Conservation (phyloP, 2,113 vertebrate species). For the Percina caprodes region DNA sequence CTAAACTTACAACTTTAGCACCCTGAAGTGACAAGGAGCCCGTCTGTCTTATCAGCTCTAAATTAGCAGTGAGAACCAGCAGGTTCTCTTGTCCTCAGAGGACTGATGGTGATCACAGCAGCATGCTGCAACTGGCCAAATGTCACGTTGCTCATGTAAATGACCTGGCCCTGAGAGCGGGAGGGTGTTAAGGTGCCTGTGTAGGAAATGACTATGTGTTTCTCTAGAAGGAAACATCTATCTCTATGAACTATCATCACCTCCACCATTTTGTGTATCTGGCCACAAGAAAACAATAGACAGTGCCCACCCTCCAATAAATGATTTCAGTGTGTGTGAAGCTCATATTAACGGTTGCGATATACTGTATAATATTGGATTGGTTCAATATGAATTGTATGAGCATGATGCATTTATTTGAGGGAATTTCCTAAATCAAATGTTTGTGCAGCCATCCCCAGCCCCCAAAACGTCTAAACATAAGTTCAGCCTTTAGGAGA, state of each 20-base stretch:
- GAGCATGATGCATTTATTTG: background rate
- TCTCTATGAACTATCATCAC: background rate
- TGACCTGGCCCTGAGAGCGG: background rate
- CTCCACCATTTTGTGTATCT: slow-evolving; percentile 4
- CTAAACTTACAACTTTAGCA: slow-evolving; percentile 63
- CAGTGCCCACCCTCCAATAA: background rate
- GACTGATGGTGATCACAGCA: slow-evolving; percentile 64
- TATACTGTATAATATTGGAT: background rate
- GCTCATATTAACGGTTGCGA: background rate
- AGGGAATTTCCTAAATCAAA: background rate
- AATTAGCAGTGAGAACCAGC: slow-evolving; percentile 68
- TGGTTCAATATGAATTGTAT: background rate
- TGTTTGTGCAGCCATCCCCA: background rate
- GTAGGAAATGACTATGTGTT: slow-evolving; percentile 27
- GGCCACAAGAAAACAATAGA: slow-evolving; percentile 6
- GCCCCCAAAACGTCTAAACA: background rate
- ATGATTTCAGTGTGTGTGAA: background rate
- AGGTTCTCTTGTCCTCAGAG: slow-evolving; percentile 63
- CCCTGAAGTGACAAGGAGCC: slow-evolving; percentile 69
- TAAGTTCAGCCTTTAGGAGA: background rate
- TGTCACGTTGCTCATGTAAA: slow-evolving; percentile 61
- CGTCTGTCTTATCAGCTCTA: slow-evolving; percentile 65
- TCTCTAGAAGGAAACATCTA: background rate
- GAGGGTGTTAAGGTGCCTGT: background rate
- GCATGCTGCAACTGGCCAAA: slow-evolving; percentile 73